Evolutionary conservation across 2,797 vertebrate species (phyloP), one percentile per base, ranked within the genome.

Genomic region (Lutjanus argentimaculatus): DNA sequence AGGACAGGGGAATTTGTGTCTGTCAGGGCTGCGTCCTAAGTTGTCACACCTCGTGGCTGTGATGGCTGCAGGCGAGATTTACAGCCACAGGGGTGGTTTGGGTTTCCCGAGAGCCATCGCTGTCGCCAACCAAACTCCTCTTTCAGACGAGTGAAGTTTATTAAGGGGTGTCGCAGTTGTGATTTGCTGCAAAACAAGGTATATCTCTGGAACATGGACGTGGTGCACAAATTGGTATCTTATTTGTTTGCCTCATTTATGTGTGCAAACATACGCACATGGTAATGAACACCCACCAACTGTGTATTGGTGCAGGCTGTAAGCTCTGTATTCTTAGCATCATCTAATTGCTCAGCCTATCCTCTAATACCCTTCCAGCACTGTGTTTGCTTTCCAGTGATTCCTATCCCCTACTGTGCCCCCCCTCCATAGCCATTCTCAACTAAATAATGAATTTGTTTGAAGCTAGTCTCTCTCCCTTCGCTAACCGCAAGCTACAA

Each of bases 361-460:
- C 52, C 63, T 62, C 81, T 81, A 61, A 75, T 80, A 80, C 65
- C 85, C 72, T 63, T 67, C 16, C 57, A 88, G 84, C 84, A n/a
- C 58, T 53, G 52, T 86, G 74, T 88, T 89, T 87, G 78, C 66
- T 86, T 86, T 80, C 73, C 64, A 76, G 13, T 86, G 77, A 84
- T 91, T 86, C 75, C 53, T 52, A n/a, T 75, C 65, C 77, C 89
- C 82, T 58, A 65, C 73, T 79, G 75, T 68, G 80, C 30, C 75
- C 76, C 66, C 66, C 80, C 56, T 71, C 75, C 40, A 45, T 13
- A 46, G 75, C 77, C 75, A 53, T 85, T 80, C 67, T 79, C 52
- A 43, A 52, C 71, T 79, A 87, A 89, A 89, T 91, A 91, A 89
- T 88, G 77, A 85, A 90, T 86, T 86, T 80, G 77, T 91, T 86